phyloP scores from a whole-genome alignment of 2,888 invertebrate species.

The Parapristionchus giblindavisi region DNA sequence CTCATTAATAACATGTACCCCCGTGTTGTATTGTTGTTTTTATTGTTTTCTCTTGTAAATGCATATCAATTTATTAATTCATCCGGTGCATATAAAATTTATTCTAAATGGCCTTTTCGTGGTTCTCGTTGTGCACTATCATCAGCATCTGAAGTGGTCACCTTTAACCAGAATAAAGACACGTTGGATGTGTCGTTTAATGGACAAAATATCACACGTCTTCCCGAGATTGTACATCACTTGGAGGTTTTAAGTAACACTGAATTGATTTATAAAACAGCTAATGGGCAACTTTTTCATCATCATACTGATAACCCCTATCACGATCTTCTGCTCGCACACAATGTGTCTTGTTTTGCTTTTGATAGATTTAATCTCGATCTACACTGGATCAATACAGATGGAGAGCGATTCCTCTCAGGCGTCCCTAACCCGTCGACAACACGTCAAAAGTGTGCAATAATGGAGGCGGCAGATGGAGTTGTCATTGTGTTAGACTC shows the following conservation, averaged over 20 bases:
- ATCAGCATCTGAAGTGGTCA: not conserved
- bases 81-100: not conserved
- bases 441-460: not conserved
- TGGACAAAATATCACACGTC: not conserved
- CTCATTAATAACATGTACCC: not conserved
- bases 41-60: too few relatives aligned
- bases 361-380: not conserved
- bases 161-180: not conserved
- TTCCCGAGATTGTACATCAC: not conserved
- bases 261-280: not conserved
- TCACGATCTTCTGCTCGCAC: too few relatives aligned
- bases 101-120: not conserved
- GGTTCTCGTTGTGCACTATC: not conserved
- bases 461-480: not conserved
- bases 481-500: not conserved
- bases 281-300: too few relatives aligned
- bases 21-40: not conserved
- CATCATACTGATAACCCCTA: too few relatives aligned
- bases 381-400: not conserved
- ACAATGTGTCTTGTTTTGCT: not conserved
- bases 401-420: not conserved
- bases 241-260: not conserved
- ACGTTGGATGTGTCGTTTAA: not conserved
- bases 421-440: not conserved
- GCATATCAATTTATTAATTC: too few relatives aligned